Percentiles rank a stretch among this genome's conserved stretches.
phyloP scores from a whole-genome alignment of 1,140 invertebrate species.

The Hylaeus volcanicus region DNA sequence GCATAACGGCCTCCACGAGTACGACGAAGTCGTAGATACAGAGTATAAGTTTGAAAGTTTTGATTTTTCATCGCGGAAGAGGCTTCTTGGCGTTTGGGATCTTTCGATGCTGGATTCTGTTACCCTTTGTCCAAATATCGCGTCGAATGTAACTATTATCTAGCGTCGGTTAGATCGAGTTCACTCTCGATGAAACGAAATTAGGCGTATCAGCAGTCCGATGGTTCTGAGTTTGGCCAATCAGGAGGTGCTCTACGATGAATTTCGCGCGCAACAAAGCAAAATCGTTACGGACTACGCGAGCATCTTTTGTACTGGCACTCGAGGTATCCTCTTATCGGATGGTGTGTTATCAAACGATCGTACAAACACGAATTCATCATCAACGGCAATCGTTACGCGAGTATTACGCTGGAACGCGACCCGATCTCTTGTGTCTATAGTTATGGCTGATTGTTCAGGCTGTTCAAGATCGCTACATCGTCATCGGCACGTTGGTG shows the following conservation, averaged over 20 bases:
- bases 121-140: background rate
- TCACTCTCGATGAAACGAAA: slow-evolving; percentile 1
- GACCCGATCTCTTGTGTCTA: slow-evolving; percentile 25
- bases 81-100: background rate
- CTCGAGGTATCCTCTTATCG: background rate
- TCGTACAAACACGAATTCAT: slow-evolving; percentile 18
- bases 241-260: background rate
- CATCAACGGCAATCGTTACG: slow-evolving; percentile 34
- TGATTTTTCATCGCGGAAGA: slow-evolving; percentile 20
- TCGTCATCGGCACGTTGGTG: too few species aligned
- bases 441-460: slow-evolving; percentile 1
- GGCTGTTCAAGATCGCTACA: background rate
- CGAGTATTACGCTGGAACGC: slow-evolving; percentile 46
- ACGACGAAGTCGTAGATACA: background rate
- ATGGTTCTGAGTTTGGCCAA: slow-evolving; percentile 24
- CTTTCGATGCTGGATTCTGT: background rate
- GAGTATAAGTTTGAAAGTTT: slow-evolving; percentile 16
- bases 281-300: background rate
- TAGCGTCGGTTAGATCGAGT: background rate
- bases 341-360: background rate
- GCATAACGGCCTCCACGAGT: background rate
- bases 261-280: slow-evolving; percentile 2
- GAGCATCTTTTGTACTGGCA: background rate
- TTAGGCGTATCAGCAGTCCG: background rate
- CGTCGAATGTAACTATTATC: background rate